phyloP scores from a whole-genome alignment of 2,797 vertebrate species.

The Limnodromus scolopaceus region DNA sequence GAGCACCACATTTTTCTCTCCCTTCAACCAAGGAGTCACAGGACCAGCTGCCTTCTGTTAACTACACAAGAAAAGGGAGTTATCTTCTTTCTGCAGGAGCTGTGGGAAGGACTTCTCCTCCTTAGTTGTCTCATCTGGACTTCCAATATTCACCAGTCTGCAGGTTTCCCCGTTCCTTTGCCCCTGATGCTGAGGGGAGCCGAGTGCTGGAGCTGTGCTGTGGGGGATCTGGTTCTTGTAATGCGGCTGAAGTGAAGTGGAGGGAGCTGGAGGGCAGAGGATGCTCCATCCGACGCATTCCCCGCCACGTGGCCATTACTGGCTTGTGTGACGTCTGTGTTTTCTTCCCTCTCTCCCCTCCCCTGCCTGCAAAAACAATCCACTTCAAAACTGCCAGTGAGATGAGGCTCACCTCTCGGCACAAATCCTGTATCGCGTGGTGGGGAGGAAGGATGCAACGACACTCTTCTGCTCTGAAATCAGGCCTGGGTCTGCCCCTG shows the following conservation, averaged over 20 bases:
- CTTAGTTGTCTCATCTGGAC: background rate
- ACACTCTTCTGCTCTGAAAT: background rate
- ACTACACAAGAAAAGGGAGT: background rate
- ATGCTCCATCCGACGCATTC: background rate
- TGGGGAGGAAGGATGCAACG: background rate
- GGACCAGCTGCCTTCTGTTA: background rate
- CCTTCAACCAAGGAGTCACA: no score
- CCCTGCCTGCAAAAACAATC: background rate
- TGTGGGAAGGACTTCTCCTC: background rate
- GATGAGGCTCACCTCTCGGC: background rate
- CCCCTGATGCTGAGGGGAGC: background rate
- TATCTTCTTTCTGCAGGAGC: background rate
- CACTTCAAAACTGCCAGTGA: background rate
- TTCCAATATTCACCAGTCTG: background rate
- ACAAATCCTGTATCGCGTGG: fast-evolving
- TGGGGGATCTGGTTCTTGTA: background rate
- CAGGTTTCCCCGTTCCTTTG: background rate
- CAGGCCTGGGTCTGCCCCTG: background rate
- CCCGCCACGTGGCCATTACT: background rate
- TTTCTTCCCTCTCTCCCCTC: background rate
- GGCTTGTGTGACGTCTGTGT: background rate
- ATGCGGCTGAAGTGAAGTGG: background rate
- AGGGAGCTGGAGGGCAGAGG: background rate
- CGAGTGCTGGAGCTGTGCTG: background rate
- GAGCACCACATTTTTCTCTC: background rate